Evolutionary conservation across 2,113 vertebrate genomes (phyloP).

Genomic region (Naja naja): DNA sequence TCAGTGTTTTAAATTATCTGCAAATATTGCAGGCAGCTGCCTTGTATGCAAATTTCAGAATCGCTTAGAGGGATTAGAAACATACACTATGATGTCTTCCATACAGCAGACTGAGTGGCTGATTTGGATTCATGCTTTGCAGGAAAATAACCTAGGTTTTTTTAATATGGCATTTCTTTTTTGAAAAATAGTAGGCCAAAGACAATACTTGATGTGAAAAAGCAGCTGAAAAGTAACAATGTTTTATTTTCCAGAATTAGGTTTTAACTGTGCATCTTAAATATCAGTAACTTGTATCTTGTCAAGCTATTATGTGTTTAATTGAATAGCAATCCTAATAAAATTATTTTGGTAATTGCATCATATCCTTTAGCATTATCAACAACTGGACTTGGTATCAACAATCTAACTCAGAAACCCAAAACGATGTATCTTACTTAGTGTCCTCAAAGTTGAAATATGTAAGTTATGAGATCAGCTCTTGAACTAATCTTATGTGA

Average conservation of each 20-base stretch:
- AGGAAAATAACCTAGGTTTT: background rate
- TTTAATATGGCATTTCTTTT: background rate
- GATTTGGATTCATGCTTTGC: background rate
- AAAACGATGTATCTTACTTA: no score
- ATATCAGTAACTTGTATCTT: background rate
- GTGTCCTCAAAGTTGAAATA: background rate
- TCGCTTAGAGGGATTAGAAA: background rate
- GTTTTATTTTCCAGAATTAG: background rate
- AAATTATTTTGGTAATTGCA: background rate
- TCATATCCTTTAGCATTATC: background rate
- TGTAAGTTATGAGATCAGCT: background rate
- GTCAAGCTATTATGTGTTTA: background rate
- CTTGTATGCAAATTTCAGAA: background rate
- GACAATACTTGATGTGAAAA: background rate
- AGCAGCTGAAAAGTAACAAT: background rate
- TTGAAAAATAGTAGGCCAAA: background rate
- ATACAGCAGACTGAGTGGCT: background rate
- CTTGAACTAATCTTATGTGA: background rate
- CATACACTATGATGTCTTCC: background rate
- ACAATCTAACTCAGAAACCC: background rate
- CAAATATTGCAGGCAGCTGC: background rate
- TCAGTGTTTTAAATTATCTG: background rate
- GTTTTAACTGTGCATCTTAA: background rate
- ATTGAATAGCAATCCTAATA: background rate
- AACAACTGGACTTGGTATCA: background rate